Conservation (phyloP, 2,888 invertebrate species). For the Eupithecia vulgata region DNA sequence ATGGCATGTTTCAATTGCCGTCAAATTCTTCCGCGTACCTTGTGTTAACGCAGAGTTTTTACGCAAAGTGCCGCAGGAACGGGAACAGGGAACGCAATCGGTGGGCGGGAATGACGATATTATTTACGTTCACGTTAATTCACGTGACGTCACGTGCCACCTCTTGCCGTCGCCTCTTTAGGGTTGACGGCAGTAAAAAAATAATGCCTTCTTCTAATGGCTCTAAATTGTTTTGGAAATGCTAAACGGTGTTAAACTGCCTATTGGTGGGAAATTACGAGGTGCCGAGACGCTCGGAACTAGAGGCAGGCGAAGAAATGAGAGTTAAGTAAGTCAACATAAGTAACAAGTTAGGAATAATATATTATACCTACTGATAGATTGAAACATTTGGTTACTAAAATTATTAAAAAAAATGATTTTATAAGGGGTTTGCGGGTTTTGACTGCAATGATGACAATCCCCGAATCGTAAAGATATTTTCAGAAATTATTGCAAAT, state of each 20-base stretch:
- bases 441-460: too few relatives aligned
- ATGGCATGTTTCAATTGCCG: constrained; percentile 25
- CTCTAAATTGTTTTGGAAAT: constrained; percentile 34
- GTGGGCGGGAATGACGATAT: constrained; percentile 74
- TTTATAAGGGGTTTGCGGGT: too few relatives aligned
- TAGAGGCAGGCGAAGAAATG: background rate
- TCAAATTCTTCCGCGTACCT: constrained; percentile 10
- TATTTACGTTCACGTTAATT: constrained; percentile 85
- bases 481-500: too few relatives aligned
- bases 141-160: constrained; percentile 78
- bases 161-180: constrained; percentile 49
- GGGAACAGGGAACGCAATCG: constrained; percentile 74
- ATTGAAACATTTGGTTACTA: background rate
- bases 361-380: too few relatives aligned
- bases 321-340: background rate
- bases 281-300: background rate
- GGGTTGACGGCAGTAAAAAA: constrained; percentile 52
- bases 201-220: constrained; percentile 31
- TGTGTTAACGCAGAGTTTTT: constrained; percentile 57
- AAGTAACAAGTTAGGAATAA: background rate
- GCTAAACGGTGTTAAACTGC: constrained; percentile 28
- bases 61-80: constrained; percentile 65
- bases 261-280: constrained; percentile 27
- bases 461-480: too few relatives aligned
- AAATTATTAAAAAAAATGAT: background rate